Percentiles rank a stretch among this genome's conserved stretches.
Evolutionary conservation across 2,113 vertebrate species (phyloP).

Genomic region (Illadopsis cleaveri): DNA sequence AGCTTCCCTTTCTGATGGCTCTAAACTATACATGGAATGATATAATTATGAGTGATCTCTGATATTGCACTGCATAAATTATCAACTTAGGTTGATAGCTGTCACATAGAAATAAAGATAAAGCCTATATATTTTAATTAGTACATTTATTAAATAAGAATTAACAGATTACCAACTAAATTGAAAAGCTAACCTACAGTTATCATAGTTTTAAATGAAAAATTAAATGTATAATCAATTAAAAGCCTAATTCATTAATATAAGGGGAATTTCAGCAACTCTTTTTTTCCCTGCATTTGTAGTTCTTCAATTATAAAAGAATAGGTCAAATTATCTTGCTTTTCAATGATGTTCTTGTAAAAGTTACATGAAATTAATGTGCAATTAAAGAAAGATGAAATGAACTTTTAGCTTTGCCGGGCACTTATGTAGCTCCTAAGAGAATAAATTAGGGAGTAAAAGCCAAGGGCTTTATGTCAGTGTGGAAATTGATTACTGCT

Average conservation of each 20-base stretch:
- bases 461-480: neutral
- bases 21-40: neutral
- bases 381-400: constrained; percentile 47
- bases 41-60: neutral
- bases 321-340: constrained; percentile 27
- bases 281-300: neutral
- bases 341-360: neutral
- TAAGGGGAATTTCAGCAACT: neutral
- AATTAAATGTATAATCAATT: constrained; percentile 43
- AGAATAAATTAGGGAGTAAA: constrained; percentile 19
- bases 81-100: constrained; percentile 50
- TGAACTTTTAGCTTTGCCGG: neutral
- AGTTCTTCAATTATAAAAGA: constrained; percentile 18
- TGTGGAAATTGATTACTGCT: neutral
- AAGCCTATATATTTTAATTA: constrained; percentile 61
- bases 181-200: constrained; percentile 31
- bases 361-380: constrained; percentile 46
- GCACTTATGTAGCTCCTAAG: neutral
- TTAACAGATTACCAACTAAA: constrained; percentile 37
- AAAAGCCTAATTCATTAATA: constrained; percentile 38
- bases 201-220: constrained; percentile 28
- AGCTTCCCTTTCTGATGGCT: neutral
- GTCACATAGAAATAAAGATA: constrained; percentile 55
- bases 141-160: constrained; percentile 54
- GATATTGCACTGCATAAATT: neutral